A percentile compares a stretch with the other conserved stretches of the same genome.
Conservation (phyloP, 1,140 invertebrate genomes). For the Plutomurus gul region DNA sequence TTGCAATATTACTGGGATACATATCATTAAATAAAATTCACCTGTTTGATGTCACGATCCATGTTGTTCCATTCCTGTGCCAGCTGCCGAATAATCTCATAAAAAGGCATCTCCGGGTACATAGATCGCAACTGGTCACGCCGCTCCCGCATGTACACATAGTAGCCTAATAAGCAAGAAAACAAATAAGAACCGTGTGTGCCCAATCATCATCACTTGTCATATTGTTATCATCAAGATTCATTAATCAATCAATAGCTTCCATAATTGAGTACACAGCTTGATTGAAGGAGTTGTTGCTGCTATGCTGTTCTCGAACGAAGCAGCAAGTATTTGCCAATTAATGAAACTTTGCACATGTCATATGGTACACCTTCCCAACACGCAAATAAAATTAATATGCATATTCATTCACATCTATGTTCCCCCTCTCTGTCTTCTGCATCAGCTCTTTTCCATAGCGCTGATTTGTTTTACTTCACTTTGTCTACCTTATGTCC, state of each 20-base stretch:
- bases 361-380: not conserved
- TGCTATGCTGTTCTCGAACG: not conserved
- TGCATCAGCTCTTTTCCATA: too few relatives aligned
- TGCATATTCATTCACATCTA: constrained; percentile 19
- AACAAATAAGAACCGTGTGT: not conserved
- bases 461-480: too few relatives aligned
- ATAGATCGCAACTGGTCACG: constrained; percentile 54
- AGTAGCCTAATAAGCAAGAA: constrained; percentile 48
- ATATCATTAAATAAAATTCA: constrained; percentile 31
- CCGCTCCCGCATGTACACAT: constrained; percentile 54
- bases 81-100: constrained; percentile 55
- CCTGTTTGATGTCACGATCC: constrained; percentile 54
- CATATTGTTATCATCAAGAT: not conserved
- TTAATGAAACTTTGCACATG: constrained; percentile 13
- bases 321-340: not conserved
- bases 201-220: constrained; percentile 15
- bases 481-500: too few relatives aligned
- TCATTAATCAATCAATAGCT: constrained; percentile 19
- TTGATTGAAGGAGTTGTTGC: not conserved
- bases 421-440: too few relatives aligned
- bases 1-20: not conserved
- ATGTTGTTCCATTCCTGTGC: constrained; percentile 55
- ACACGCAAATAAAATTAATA: constrained; percentile 13
- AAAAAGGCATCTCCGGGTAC: constrained; percentile 55
- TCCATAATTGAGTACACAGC: constrained; percentile 1